Evolutionary conservation across 2,888 invertebrate genomes (phyloP).

Genomic region (Alsophila aescularia): DNA sequence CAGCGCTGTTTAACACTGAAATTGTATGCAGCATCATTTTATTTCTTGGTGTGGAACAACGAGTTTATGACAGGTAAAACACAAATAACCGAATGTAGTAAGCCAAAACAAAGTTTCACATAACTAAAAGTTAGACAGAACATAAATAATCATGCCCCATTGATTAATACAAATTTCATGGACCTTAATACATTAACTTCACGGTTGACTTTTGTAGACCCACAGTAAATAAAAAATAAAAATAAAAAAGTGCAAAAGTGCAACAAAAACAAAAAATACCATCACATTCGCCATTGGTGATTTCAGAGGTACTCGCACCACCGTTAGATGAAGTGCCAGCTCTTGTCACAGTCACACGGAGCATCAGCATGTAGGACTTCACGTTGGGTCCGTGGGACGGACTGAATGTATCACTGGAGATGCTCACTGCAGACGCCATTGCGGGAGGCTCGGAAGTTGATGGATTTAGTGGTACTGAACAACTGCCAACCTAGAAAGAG

Average conservation of each 20-base stretch:
- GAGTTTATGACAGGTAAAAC: too few relatives aligned
- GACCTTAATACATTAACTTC: too few relatives aligned
- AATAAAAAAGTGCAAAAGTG: not conserved
- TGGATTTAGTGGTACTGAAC: conserved; percentile 91
- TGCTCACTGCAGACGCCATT: conserved; percentile 91
- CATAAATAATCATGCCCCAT: too few relatives aligned
- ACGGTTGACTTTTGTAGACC: too few relatives aligned
- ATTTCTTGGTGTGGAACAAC: too few relatives aligned
- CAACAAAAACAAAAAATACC: conserved; percentile 51
- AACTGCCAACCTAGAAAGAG: conserved; percentile 84
- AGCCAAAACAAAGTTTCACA: too few relatives aligned
- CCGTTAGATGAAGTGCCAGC: conserved; percentile 53
- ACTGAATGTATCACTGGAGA: conserved; percentile 93
- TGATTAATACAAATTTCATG: too few relatives aligned
- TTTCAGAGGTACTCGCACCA: conserved; percentile 71
- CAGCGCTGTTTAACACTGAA: too few relatives aligned
- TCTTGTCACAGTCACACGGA: conserved; percentile 86
- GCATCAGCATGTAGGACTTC: conserved; percentile 92
- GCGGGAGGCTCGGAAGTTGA: conserved; percentile 85
- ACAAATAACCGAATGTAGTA: too few relatives aligned
- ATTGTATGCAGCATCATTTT: too few relatives aligned
- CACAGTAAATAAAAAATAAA: too few relatives aligned
- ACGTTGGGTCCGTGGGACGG: conserved; percentile 91
- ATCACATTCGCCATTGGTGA: conserved; percentile 79
- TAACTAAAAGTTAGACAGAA: too few relatives aligned